Evolutionary conservation across 2,888 invertebrate species (phyloP).

Genomic region (Cantharis flavilabris): DNA sequence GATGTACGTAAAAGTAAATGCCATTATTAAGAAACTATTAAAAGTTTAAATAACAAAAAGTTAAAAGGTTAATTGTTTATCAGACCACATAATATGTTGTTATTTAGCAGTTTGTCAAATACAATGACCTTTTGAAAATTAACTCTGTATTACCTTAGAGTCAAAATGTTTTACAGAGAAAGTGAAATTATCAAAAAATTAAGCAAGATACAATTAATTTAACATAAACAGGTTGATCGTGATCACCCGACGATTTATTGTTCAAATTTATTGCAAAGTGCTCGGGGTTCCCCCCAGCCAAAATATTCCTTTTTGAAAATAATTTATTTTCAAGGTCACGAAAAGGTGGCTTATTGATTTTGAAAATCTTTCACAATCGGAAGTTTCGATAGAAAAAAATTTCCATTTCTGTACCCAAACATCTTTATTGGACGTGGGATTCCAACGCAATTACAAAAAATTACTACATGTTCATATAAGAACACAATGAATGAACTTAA

Average conservation of each 20-base stretch:
- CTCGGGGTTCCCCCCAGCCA: too few relatives aligned
- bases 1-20: background rate
- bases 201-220: background rate
- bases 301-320: background rate
- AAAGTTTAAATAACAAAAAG: background rate
- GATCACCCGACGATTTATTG: background rate
- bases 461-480: constrained; percentile 19
- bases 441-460: constrained; percentile 16
- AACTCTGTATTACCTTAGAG: background rate
- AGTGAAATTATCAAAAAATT: background rate
- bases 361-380: background rate
- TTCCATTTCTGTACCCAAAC: background rate
- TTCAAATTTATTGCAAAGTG: background rate
- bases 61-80: background rate
- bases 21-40: background rate
- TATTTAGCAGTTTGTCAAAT: background rate
- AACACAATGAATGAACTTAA: constrained; percentile 13
- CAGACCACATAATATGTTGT: background rate
- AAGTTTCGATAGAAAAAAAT: background rate
- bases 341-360: background rate
- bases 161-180: background rate
- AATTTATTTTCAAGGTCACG: background rate
- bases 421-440: constrained; percentile 4
- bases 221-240: background rate
- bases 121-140: background rate